Evolutionary conservation across 2,113 vertebrate genomes (phyloP), one percentile per base, ranked within the genome.

Genomic region (Daboia siamensis): DNA sequence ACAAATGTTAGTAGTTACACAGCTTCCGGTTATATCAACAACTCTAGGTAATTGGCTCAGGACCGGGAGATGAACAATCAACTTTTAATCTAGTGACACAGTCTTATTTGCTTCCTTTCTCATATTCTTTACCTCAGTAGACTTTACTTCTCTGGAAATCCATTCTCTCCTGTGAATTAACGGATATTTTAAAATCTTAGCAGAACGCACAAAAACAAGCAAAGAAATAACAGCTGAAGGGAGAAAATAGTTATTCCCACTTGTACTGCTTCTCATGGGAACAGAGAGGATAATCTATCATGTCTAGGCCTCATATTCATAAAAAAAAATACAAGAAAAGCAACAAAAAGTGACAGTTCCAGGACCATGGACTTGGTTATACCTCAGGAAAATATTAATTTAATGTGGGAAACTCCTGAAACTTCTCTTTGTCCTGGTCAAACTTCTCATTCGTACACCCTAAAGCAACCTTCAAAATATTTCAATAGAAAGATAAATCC

Each of bases 1-100:
- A 95, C 64, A 90, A 2, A 95, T 94, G 93, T 91, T 90, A 91
- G 91, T 95, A 96, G 96, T 96, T 96, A 95, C 0, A 95, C 33
- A 89, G 92, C 93, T 93, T 92, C 93, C 44, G 87, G 3, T 88
- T 95, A 95, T 91, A 94, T 87, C 8, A 69, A 26, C 90, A 93
- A 5, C 13, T 86, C 57, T 33, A 93, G 93, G 93, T 69, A 91
- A 92, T 93, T n/a, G 90, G 1, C 23, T 39, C 54, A 64, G 39
- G 87, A 85, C 84, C 88, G 92, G 24, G 90, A 94, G 91, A 84
- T 33, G 80, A 89, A 61, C 12, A 1, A 61, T 39, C 29, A 85
- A 12, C 3, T 15, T 55, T n/a, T 52, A 57, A 48, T n/a, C 26
- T 12, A 56, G 61, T 44, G 10, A 92, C 17, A 54, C 6, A 44